Evolutionary conservation across 2,888 invertebrate genomes (phyloP).

Genomic region (Tribolium freemani): DNA sequence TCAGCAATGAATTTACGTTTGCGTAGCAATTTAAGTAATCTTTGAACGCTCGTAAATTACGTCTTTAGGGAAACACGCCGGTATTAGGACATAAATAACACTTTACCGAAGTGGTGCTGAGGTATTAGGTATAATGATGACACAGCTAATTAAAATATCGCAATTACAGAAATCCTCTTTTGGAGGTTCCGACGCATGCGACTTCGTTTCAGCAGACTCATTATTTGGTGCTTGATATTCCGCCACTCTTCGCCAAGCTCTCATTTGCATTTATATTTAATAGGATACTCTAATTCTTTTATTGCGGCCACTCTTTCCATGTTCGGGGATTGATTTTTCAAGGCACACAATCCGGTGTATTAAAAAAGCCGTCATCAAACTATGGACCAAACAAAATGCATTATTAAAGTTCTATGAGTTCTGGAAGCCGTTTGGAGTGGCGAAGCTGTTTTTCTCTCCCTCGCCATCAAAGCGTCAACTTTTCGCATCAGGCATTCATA

Average conservation of each 20-base stretch:
- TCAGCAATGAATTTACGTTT: conserved; percentile 38
- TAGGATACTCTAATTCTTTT: conserved; percentile 49
- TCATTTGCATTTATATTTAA: conserved; percentile 51
- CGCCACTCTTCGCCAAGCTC: conserved; percentile 34
- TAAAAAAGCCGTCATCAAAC: too few relatives aligned
- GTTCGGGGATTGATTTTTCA: conserved; percentile 39
- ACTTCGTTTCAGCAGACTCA: conserved; percentile 13
- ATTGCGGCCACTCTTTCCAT: conserved; percentile 44
- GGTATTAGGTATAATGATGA: conserved; percentile 56
- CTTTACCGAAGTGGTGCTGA: conserved; percentile 22
- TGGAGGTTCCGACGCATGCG: conserved; percentile 44
- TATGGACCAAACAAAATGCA: too few relatives aligned
- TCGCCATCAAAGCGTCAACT: neutral
- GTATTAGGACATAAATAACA: conserved; percentile 45
- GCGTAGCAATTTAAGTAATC: conserved; percentile 37
- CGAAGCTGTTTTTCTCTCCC: neutral
- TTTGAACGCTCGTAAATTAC: conserved; percentile 38
- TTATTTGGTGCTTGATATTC: conserved; percentile 45
- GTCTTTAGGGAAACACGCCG: conserved; percentile 20
- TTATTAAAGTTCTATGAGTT: too few relatives aligned
- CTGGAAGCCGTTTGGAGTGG: too few relatives aligned
- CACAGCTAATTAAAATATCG: conserved; percentile 63
- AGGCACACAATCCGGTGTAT: neutral
- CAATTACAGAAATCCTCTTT: conserved; percentile 59
- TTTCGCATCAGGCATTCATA: conserved; percentile 7